Evolutionary conservation across 2,888 invertebrate species (phyloP), one percentile per base, ranked within the genome.

Genomic region (Trissolcus brochymenae): DNA sequence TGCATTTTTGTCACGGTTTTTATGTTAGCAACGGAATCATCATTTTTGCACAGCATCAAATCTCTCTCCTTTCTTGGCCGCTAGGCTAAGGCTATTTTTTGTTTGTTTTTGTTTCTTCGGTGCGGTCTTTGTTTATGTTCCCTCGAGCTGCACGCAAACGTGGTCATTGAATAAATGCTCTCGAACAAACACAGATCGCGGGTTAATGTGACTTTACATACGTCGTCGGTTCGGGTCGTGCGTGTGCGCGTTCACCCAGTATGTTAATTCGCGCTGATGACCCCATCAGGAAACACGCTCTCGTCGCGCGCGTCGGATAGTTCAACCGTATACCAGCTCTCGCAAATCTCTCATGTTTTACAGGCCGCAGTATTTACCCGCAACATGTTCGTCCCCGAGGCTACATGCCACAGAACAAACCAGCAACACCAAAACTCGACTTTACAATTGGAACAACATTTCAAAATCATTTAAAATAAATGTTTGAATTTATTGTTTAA

Each of bases 191-290:
- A 64, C 55, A 66, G 41, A 74, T 67, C 61, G 71, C 41, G 55
- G 78, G 21, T 77, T 70, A 55, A 79, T 59, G 60, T 64, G 53
- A 59, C 40, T 25, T 43, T 11, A 25, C 43, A 53, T 54, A 55
- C 41, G 66, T 59, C 60, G 66, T 64, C 56, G 64, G 64, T 67
- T 62, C 40, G 46, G 68, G 49, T 40, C 62, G 66, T 77, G 84
- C 80, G 80, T 82, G 80, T 80, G 83, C 84, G 83, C 83, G 85
- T 84, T 84, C 82, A 85, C 86, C 88, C 84, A 85, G 87, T 88
- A 88, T 88, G 88, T 88, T 88, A 88, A 88, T 88, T 88, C 86
- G 82, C 87, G 82, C 85, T 87, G 87, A 88, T 88, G 88, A 88
- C 87, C 87, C 87, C 88, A 88, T 88, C 88, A 88, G 84, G 81